Evolutionary conservation across 2,113 vertebrate genomes (phyloP).

Genomic region (Myotis davidii): DNA sequence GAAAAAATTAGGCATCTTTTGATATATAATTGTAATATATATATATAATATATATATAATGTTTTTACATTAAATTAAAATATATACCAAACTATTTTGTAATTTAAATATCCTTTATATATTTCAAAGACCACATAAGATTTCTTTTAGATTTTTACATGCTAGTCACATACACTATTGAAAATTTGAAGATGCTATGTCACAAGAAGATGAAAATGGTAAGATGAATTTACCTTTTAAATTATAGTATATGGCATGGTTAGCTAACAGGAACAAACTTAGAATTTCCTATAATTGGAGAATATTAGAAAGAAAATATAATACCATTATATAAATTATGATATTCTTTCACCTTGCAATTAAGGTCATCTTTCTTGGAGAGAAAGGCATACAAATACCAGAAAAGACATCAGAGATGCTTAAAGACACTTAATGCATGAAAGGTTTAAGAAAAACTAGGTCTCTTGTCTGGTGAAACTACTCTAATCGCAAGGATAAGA

Average conservation of each 20-base stretch:
- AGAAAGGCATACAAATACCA: conserved; percentile 40
- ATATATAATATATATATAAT: background rate
- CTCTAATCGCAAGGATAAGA: conserved; percentile 40
- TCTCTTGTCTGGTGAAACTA: conserved; percentile 16
- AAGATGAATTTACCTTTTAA: conserved; percentile 73
- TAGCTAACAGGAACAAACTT: conserved; percentile 52
- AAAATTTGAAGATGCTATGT: conserved; percentile 60
- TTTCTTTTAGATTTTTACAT: conserved; percentile 72
- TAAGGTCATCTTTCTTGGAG: conserved; percentile 61
- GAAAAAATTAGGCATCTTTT: background rate
- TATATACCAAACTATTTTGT: conserved; percentile 45
- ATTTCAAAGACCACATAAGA: conserved; percentile 52
- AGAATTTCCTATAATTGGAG: conserved; percentile 62
- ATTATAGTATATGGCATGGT: conserved; percentile 66
- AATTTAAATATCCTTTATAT: conserved; percentile 59
- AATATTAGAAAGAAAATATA: conserved; percentile 69
- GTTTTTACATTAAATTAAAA: conserved; percentile 25
- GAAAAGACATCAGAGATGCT: conserved; percentile 52
- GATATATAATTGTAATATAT: background rate
- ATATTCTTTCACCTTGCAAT: conserved; percentile 49
- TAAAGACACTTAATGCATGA: conserved; percentile 30
- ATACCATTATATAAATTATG: conserved; percentile 63
- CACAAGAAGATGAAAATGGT: conserved; percentile 61
- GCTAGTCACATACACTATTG: conserved; percentile 40
- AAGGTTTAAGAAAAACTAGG: conserved; percentile 48